These are phyloP conservation scores for Corythoichthys haematopterus DNA, from an alignment of 2,113 vertebrate species.

Conservation along the genomic window DNA sequence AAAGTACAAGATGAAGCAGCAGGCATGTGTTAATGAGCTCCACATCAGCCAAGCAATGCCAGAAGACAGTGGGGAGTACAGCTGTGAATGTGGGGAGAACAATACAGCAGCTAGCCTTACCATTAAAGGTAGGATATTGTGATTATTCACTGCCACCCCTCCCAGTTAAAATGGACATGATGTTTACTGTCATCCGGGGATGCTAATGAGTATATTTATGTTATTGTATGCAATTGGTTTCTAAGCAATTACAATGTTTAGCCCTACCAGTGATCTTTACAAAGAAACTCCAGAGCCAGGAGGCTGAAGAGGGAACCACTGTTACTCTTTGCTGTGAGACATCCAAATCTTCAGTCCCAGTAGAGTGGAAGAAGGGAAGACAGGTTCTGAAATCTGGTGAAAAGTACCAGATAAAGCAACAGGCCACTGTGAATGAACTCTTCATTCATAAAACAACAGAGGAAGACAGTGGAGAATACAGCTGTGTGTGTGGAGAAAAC, in stretches of 20 bases:
- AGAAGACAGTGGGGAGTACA: constrained; percentile 68
- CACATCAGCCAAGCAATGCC: constrained; percentile 50
- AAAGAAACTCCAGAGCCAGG: constrained; percentile 66
- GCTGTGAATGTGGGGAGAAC: constrained; percentile 66
- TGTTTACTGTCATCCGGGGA: too few relatives aligned
- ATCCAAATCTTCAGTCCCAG: constrained; percentile 69
- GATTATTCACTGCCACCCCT: too few relatives aligned
- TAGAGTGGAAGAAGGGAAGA: constrained; percentile 76
- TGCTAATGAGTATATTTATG: background rate
- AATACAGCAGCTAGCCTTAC: constrained; percentile 65
- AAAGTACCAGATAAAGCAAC: constrained; percentile 75
- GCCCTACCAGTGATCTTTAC: constrained; percentile 36
- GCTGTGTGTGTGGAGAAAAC: constrained; percentile 69
- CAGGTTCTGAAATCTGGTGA: constrained; percentile 60
- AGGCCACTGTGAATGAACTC: constrained; percentile 50
- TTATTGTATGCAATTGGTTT: background rate
- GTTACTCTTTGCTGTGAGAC: constrained; percentile 75
- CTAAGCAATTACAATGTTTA: constrained; percentile 7
- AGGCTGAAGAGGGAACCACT: constrained; percentile 69
- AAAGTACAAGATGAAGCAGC: constrained; percentile 73
- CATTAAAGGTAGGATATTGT: constrained; percentile 34
- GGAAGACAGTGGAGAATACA: constrained; percentile 72
- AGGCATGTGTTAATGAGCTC: constrained; percentile 51
- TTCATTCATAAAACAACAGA: constrained; percentile 46
- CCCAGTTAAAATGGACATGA: too few relatives aligned